These are phyloP conservation scores for Cygnus atratus DNA, from an alignment of 2,113 vertebrate genomes.

Conservation along the genomic window DNA sequence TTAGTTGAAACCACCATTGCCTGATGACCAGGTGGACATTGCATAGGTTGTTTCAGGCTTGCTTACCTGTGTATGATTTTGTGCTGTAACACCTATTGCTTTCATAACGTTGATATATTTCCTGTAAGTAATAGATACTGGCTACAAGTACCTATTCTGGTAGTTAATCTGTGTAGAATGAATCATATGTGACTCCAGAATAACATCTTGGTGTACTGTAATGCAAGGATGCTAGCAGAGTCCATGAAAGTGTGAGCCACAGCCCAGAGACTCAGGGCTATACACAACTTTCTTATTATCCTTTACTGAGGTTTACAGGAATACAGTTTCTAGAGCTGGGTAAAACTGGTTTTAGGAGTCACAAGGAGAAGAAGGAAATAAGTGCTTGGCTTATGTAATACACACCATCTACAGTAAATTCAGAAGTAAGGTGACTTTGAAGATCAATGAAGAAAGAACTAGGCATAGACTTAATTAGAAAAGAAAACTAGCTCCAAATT, in stretches of 20 bases:
- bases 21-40: background rate
- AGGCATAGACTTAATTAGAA: background rate
- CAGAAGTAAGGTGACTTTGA: background rate
- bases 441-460: background rate
- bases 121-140: background rate
- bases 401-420: background rate
- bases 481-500: background rate
- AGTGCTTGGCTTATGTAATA: background rate
- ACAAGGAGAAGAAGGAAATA: background rate
- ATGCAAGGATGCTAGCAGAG: background rate
- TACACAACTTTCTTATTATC: background rate
- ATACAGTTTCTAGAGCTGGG: background rate
- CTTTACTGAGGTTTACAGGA: background rate
- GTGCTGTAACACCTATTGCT: background rate
- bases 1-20: background rate
- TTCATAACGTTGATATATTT: background rate
- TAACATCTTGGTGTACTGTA: background rate
- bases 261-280: background rate
- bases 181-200: background rate
- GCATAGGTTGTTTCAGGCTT: background rate
- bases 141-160: background rate
- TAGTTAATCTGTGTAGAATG: background rate
- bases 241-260: rapidly evolving
- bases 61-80: background rate
- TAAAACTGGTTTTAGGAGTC: background rate